Percentiles rank a stretch among this genome's conserved stretches.
Evolutionary conservation across 64 coral and sea anemone genomes (phyloP).

Genomic region (Actinia tenebrosa): DNA sequence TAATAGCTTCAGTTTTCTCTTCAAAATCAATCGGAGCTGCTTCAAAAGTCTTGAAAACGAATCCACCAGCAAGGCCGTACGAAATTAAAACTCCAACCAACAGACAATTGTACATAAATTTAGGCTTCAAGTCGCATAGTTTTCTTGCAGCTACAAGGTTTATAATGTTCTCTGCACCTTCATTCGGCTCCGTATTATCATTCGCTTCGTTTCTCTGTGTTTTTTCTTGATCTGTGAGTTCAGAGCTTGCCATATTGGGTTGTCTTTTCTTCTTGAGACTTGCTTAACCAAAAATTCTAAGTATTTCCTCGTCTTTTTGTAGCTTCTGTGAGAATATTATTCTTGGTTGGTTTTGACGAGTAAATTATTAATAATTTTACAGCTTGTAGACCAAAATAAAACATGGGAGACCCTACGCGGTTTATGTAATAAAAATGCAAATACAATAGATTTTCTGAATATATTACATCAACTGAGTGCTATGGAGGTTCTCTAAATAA

Average conservation of each 20-base stretch:
- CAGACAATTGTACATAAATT: slow-evolving; percentile 49
- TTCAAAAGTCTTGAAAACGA: slow-evolving; percentile 60
- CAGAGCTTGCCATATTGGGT: background rate
- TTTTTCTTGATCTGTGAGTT: background rate
- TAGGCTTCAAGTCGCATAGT: slow-evolving; percentile 40
- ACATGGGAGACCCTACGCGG: too few relatives aligned
- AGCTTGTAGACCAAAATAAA: too few relatives aligned
- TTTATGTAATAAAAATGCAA: too few relatives aligned
- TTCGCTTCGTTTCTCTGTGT: background rate
- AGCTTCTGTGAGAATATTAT: too few relatives aligned
- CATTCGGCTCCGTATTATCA: background rate
- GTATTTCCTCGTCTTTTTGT: too few relatives aligned
- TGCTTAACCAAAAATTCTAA: too few relatives aligned
- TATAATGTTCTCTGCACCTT: background rate
- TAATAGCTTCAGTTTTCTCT: slow-evolving; percentile 9
- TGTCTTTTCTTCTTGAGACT: too few relatives aligned
- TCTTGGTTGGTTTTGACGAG: too few relatives aligned
- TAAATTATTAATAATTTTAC: too few relatives aligned
- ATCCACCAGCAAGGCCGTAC: slow-evolving; percentile 45
- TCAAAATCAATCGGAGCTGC: slow-evolving; percentile 5
- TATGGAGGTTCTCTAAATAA: too few relatives aligned
- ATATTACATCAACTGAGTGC: too few relatives aligned
- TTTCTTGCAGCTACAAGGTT: background rate
- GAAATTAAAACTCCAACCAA: slow-evolving; percentile 41
- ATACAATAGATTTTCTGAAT: too few relatives aligned